phyloP scores from a whole-genome alignment of 23 tunicate species.

The Aplidium turbinatum region DNA sequence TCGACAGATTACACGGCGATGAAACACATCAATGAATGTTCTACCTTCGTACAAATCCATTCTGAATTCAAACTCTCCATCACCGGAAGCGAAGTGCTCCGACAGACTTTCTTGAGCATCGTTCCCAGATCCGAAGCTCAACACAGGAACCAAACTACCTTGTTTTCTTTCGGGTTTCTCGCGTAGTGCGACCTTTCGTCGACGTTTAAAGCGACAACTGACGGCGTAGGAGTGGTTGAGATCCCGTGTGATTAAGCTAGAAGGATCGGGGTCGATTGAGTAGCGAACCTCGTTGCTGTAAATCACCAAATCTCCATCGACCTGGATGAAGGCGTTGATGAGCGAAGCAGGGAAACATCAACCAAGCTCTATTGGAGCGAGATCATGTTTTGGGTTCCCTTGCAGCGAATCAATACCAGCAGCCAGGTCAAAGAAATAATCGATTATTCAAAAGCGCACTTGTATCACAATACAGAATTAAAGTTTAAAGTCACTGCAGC shows the following conservation, averaged over 20 bases:
- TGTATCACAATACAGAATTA: too few species aligned
- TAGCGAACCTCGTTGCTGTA: conserved; percentile 39
- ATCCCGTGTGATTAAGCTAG: conserved; percentile 50
- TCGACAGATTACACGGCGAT: too few species aligned
- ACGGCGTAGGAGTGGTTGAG: conserved; percentile 50
- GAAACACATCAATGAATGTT: neutral
- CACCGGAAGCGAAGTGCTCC: conserved; percentile 48
- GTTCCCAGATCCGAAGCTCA: conserved; percentile 13
- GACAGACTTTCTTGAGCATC: neutral
- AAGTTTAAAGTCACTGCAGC: too few species aligned
- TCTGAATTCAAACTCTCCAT: conserved; percentile 64
- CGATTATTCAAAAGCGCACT: too few species aligned
- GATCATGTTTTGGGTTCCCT: too few species aligned
- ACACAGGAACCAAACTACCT: conserved; percentile 33
- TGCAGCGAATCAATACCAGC: too few species aligned
- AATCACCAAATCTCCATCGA: conserved; percentile 31
- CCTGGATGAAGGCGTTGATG: conserved; percentile 20
- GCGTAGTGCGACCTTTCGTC: conserved; percentile 40
- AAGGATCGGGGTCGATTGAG: neutral
- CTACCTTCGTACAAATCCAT: conserved; percentile 59
- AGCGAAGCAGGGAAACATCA: too few species aligned
- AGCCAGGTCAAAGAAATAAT: too few species aligned
- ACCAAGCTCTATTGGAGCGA: too few species aligned
- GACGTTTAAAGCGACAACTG: conserved; percentile 60
- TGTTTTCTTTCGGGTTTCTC: neutral